Percentiles rank a stretch among this genome's conserved stretches.
phyloP scores from a whole-genome alignment of 2,888 invertebrate genomes.

The Leptopilina syphax region DNA sequence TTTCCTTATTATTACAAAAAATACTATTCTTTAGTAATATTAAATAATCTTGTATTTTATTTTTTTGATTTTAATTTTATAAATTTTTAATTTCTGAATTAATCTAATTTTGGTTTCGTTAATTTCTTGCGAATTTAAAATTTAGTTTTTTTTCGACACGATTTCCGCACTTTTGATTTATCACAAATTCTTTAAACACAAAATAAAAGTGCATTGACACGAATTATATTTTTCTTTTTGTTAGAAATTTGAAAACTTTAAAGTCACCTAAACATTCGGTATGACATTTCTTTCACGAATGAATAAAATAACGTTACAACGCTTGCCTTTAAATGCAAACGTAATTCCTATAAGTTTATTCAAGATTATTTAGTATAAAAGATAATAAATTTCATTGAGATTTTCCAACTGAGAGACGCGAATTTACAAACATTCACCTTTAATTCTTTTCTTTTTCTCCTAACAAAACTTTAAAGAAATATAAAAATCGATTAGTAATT shows the following conservation, averaged over 20 bases:
- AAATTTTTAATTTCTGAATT: too few relatives aligned
- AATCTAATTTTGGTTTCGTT: too few relatives aligned
- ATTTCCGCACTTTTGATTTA: too few relatives aligned
- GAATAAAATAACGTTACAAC: neutral
- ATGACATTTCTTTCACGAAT: conserved; percentile 5
- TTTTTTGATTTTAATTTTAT: too few relatives aligned
- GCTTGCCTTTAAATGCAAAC: conserved; percentile 13
- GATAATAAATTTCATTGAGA: conserved; percentile 3
- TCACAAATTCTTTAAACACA: too few relatives aligned
- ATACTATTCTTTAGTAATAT: too few relatives aligned
- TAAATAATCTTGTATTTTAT: too few relatives aligned
- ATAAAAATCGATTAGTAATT: neutral
- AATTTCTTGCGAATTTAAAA: too few relatives aligned
- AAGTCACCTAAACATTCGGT: neutral
- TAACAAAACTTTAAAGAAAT: neutral
- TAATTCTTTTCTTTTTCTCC: neutral
- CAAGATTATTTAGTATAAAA: conserved; percentile 8
- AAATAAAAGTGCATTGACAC: neutral
- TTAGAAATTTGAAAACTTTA: neutral
- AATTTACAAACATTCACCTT: neutral
- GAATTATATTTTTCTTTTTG: neutral
- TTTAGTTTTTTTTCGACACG: too few relatives aligned
- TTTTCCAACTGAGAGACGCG: neutral
- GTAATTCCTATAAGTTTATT: neutral
- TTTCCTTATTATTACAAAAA: too few relatives aligned